Evolutionary conservation across 2,888 invertebrate genomes (phyloP), one percentile per base, ranked within the genome.

Genomic region (Amphiduros pacificus): DNA sequence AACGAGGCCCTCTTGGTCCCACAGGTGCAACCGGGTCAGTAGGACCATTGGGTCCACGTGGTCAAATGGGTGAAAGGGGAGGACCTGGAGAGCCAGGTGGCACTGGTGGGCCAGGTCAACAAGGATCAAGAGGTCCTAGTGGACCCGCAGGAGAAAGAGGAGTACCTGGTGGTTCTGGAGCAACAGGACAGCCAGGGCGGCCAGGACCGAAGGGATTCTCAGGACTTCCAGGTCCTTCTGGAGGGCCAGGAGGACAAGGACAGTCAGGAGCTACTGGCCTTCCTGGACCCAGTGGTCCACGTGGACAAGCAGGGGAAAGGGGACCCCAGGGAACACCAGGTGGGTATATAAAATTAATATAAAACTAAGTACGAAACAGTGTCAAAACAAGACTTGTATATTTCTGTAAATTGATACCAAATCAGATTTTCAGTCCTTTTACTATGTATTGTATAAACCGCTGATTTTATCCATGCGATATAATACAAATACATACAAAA

Each of bases 1-100:
- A 32, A 49, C 56, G 72, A 71, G 77, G 77, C 28, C 66, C 68
- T 26, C 61, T 66, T 36, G 74, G 75, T 28, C 60, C 65, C 17
- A 58, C 64, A 9, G 73, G 73, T 49, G 57, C 58, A 22, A 17
- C 61, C 27, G 71, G 73, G 14, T 26, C 55, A 20, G 20, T 17
- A 26, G 58, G 58, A 36, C 51, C 50, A 11, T 9, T 29, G 14
- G 58, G 58, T n/a, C 58, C 51, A 31, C 2, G 17, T 50, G 58
- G 55, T 27, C 60, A 29, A 29, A 32, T 17, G 62, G 68, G 28
- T 48, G 27, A 50, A 17, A 11, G 4, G 17, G 56, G 56, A 44
- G 11, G 11, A 24, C 32, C 41, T 55, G 63, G 63, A 22, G 40
- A 51, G 60, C 55, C 20, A 29, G 36, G 31, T 54, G 20, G n/a